Base-by-base conservation (phyloP, 2,888 invertebrate genomes). In the Criorhina ranunculi region DNA sequence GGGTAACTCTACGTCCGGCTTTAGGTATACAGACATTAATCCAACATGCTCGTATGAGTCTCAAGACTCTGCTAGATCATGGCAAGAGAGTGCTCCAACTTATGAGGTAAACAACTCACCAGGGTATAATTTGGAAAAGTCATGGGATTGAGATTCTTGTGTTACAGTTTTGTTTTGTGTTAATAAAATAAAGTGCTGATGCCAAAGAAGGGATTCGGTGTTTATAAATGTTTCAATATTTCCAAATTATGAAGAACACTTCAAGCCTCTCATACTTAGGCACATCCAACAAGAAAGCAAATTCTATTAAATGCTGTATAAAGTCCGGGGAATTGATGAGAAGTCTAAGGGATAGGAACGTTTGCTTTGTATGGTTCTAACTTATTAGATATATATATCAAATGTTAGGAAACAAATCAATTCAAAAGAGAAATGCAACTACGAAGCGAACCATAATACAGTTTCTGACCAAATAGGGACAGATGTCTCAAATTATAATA, bases 121-220 rank as follows among this genome's bases (percentile, higher is more conserved):
- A 8, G 60, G 73, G 6, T 83, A 83, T 70, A 78, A 78, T 64
- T 33, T 83, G 44, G 83, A 83, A 19, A 78, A 83, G 59, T 79
- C 83, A 0, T 83, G 83, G 83, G 83, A 79, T 17, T 79, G 29
- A 15, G 1, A 19, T 31, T 11, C 19, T 4, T 15, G 15, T 46
- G 46, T 15, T 24, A 46, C 9, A 46, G 17, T 19, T 19, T 46
- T 19, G 6, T 9, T 24, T 11, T 19, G 17, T 19, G n/a, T n/a
- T n/a, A n/a, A n/a, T n/a, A 8, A 19, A 46, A 46, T 31, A 46
- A 44, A 57, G 31, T 6, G 17, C 17, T 44, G 33, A n/a, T 46
- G 46, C 62, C 62, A 62, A 62, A 62, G 62, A 19, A 19, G 4
- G 46, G 17, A 17, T 46, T 8, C 0, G 8, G 46, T 46, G 3